Base-by-base conservation (phyloP, 2,797 vertebrate species). In the Onychomys leucogaster region DNA sequence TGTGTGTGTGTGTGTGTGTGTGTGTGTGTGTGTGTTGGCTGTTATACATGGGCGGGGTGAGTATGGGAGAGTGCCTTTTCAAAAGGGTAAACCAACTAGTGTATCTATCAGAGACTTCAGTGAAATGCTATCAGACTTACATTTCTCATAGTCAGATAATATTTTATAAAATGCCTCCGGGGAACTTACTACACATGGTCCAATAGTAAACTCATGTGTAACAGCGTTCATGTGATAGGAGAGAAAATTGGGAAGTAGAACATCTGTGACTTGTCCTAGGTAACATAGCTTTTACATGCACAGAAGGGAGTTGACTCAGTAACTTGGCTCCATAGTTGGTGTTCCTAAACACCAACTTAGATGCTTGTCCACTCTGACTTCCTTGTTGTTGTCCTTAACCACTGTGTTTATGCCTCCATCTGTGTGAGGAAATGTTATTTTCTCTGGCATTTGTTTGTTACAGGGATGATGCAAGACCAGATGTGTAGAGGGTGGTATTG, bases 81-180 rank as follows among this genome's bases (percentile, higher is more conserved):
- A 94, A 90, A 90, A 69, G 78, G 63, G 27, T 59, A 76, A 88
- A 41, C 75, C 52, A 73, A 2, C 37, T 81, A 5, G 91, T 94
- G 37, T 29, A n/a, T 86, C 80, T 86, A 32, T 80, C 19, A 61
- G 49, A 91, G 91, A 21, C 94, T 92, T 71, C n/a, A 9, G 14
- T 83, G 85, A 83, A 92, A 80, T 41, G 82, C 78, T 95, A 88
- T 90, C 78, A 91, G 78, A 77, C 55, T 61, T 83, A 11, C 19
- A 61, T 82, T 93, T 90, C 69, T 96, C 25, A 71, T 46, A 91
- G 55, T 81, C 73, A 85, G 49, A 37, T 91, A 83, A 71, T 83
- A 94, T 78, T 91, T 95, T 94, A 92, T 87, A 67, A 95, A 95
- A 90, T 29, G 59, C 23, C 43, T 88, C 11, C 27, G n/a, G 55